Percentiles rank a stretch among this genome's conserved stretches.
Evolutionary conservation across 2,113 vertebrate genomes (phyloP).

Genomic region (Catharus fuscescens): DNA sequence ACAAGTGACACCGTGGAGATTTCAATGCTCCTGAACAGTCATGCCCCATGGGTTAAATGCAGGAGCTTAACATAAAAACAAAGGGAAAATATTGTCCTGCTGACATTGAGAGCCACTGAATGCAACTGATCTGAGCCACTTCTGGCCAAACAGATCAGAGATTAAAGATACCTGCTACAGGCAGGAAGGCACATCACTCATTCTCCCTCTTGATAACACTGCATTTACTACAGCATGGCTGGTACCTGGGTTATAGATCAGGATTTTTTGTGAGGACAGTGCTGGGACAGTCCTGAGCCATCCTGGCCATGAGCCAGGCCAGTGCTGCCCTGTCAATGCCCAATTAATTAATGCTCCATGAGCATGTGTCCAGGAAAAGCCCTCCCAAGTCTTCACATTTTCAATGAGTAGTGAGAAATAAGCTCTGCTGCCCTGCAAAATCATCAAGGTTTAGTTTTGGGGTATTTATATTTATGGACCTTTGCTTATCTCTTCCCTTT

Average conservation of each 20-base stretch:
- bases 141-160: background rate
- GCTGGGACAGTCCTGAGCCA: background rate
- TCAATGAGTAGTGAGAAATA: background rate
- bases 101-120: background rate
- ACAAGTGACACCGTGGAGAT: background rate
- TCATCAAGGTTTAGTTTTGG: background rate
- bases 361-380: background rate
- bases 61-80: background rate
- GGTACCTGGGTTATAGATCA: rapidly evolving
- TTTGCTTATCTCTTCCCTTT: background rate
- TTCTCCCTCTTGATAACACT: background rate
- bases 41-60: background rate
- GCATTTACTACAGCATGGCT: background rate
- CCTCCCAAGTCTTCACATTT: background rate
- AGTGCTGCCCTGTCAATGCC: background rate
- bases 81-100: background rate
- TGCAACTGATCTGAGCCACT: background rate
- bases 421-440: background rate
- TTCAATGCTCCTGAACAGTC: background rate
- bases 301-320: background rate
- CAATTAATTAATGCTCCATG: background rate
- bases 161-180: background rate
- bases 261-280: background rate
- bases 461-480: background rate
- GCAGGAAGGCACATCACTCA: background rate